Percentiles rank a stretch among this genome's conserved stretches.
Evolutionary conservation across 2,888 invertebrate species (phyloP).

Genomic region (Cremastinae sp.): DNA sequence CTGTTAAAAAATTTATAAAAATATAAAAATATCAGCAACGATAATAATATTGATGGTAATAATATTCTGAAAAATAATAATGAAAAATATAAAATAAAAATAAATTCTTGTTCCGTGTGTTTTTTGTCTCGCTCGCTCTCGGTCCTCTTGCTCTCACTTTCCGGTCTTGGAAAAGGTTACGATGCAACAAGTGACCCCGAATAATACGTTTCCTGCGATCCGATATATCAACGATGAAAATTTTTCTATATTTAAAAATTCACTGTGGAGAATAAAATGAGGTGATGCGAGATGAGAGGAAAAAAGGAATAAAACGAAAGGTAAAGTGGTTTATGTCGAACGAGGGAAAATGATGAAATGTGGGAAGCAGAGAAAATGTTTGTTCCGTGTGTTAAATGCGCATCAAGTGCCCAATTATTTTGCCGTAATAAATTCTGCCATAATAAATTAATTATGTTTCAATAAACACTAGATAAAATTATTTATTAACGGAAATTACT

Average conservation of each 20-base stretch:
- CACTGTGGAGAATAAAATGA: conserved; percentile 27
- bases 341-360: not conserved
- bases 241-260: conserved; percentile 54
- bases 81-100: not conserved
- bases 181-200: conserved; percentile 59
- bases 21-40: too few species aligned
- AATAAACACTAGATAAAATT: too few species aligned
- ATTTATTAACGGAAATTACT: too few species aligned
- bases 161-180: conserved; percentile 49
- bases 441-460: too few species aligned
- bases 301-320: not conserved
- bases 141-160: not conserved
- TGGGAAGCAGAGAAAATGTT: too few species aligned
- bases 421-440: too few species aligned
- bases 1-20: too few species aligned
- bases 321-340: not conserved
- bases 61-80: too few species aligned
- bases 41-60: too few species aligned
- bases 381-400: too few species aligned
- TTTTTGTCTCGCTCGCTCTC: conserved; percentile 11
- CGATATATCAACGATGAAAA: conserved; percentile 47
- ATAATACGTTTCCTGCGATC: conserved; percentile 47
- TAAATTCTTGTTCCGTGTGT: not conserved
- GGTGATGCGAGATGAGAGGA: conserved; percentile 5
- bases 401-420: too few species aligned